Evolutionary conservation across 1,140 invertebrate species (phyloP).

Genomic region (Pogonomyrmex barbatus): DNA sequence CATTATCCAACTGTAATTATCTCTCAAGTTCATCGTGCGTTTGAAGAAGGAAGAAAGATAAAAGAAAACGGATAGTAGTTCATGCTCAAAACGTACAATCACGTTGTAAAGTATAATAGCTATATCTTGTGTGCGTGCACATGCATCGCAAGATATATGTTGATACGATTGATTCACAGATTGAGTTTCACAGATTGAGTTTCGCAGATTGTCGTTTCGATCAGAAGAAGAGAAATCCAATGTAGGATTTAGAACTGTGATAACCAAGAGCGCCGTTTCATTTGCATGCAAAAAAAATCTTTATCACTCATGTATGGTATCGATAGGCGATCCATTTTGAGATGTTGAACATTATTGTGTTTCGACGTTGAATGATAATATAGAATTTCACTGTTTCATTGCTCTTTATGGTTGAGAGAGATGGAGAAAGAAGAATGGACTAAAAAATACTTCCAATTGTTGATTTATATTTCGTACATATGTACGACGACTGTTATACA

Average conservation of each 20-base stretch:
- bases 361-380: neutral
- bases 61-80: conserved; percentile 33
- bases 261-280: conserved; percentile 8
- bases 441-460: conserved; percentile 47
- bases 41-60: neutral
- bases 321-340: neutral
- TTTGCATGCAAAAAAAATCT: conserved; percentile 27
- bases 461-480: conserved; percentile 41
- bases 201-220: neutral
- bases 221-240: neutral
- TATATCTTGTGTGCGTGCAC: conserved; percentile 29
- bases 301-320: conserved; percentile 56
- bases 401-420: neutral
- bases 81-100: conserved; percentile 69
- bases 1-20: conserved; percentile 33
- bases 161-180: neutral
- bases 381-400: conserved; percentile 7
- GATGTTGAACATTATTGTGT: neutral
- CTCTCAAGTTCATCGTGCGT: conserved; percentile 47
- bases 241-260: neutral
- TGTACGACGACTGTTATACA: neutral
- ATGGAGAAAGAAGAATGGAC: conserved; percentile 1
- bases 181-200: neutral
- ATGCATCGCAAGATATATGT: conserved; percentile 7
- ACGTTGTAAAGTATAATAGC: conserved; percentile 46